Percentiles rank a stretch among this genome's conserved stretches.
phyloP scores from a whole-genome alignment of 2,113 vertebrate genomes.

The Rhynchomys soricoides region DNA sequence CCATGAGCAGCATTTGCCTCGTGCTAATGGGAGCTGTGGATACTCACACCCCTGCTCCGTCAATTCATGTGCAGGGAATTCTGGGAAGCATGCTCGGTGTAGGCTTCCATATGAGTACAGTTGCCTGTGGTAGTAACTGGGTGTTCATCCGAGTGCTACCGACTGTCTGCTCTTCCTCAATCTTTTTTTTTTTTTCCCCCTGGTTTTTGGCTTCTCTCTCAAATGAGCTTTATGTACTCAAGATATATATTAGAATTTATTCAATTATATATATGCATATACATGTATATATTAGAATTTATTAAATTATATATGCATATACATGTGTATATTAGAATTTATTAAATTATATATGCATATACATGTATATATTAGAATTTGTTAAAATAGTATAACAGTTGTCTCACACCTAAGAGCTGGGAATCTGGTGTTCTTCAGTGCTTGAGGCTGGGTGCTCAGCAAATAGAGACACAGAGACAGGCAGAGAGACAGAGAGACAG shows the following conservation, averaged over 20 bases:
- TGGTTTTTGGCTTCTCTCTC: neutral
- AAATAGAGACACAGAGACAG: neutral
- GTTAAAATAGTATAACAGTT: neutral
- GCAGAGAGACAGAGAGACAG: neutral
- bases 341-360: too few relatives aligned
- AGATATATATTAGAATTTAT: neutral
- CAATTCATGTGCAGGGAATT: neutral
- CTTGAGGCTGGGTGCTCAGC: neutral
- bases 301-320: neutral
- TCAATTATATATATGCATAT: neutral
- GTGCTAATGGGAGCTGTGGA: too few relatives aligned
- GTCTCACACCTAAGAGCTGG: neutral
- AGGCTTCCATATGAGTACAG: neutral
- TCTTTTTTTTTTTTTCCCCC: neutral
- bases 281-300: neutral
- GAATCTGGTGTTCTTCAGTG: neutral
- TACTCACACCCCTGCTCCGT: neutral
- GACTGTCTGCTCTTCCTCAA: neutral
- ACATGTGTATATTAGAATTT: neutral
- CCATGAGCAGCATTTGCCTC: neutral
- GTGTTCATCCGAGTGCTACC: fast-evolving
- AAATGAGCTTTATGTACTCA: neutral
- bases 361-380: too few relatives aligned
- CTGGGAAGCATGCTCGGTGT: neutral
- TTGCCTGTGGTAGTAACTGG: fast-evolving